Evolutionary conservation across 2,888 invertebrate species (phyloP).

Genomic region (Synergus japonicus): DNA sequence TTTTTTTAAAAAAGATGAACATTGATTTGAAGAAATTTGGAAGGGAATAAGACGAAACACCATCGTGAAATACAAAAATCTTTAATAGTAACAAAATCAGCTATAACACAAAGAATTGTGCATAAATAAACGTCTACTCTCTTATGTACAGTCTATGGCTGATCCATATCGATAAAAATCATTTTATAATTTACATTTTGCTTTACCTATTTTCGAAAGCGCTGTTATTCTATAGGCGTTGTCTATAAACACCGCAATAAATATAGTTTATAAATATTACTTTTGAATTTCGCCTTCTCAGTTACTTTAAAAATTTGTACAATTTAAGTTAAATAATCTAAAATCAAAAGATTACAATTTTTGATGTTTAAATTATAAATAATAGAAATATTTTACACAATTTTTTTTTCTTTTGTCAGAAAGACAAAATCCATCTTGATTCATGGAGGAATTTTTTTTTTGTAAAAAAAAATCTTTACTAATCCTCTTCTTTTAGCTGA

Average conservation of each 20-base stretch:
- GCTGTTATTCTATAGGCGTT: not conserved
- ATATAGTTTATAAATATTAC: not conserved
- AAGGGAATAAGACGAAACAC: not conserved
- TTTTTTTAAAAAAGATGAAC: too few species aligned
- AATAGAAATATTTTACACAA: not conserved
- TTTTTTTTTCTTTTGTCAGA: not conserved
- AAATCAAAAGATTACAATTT: not conserved
- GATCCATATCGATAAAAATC: not conserved
- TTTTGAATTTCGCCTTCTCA: not conserved
- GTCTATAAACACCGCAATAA: not conserved
- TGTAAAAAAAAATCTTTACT: not conserved
- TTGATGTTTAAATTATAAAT: too few species aligned
- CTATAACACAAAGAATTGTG: conserved; percentile 35
- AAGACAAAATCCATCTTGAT: too few species aligned
- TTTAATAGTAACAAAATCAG: conserved; percentile 30
- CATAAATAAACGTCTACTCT: conserved; percentile 36
- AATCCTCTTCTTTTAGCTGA: not conserved
- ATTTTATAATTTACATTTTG: not conserved
- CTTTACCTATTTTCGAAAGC: not conserved
- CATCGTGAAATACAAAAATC: conserved; percentile 14
- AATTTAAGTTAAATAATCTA: not conserved
- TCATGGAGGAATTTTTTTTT: too few species aligned
- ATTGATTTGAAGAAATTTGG: too few species aligned
- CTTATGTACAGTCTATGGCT: conserved; percentile 31
- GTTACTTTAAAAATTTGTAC: not conserved